Evolutionary conservation across 2,797 vertebrate species (phyloP).

Genomic region (Phoeniculus purpureus): DNA sequence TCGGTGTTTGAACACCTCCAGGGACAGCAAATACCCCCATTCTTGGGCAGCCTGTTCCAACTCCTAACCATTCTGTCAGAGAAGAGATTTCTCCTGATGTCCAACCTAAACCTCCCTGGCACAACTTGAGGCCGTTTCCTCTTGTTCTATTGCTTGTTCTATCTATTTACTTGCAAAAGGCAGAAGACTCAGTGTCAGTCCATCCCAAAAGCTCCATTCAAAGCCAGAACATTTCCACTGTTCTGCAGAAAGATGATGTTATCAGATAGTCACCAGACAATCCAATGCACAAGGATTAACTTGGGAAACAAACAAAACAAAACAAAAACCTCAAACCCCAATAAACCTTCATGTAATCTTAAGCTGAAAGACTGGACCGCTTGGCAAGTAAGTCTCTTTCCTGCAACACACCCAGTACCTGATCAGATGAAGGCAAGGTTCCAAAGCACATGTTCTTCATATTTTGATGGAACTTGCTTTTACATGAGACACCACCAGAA

Average conservation of each 20-base stretch:
- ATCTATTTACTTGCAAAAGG: background rate
- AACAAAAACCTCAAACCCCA: background rate
- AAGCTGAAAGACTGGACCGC: background rate
- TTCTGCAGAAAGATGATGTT: background rate
- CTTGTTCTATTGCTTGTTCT: too few species aligned
- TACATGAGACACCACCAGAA: background rate
- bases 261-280: background rate
- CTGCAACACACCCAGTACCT: background rate
- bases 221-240: background rate
- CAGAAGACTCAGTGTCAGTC: rapidly evolving
- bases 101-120: too few species aligned
- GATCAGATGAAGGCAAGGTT: background rate
- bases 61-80: too few species aligned
- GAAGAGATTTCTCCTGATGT: too few species aligned
- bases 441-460: background rate
- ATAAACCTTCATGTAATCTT: background rate
- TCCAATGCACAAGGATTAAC: background rate
- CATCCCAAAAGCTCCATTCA: background rate
- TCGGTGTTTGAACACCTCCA: too few species aligned
- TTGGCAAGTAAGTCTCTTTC: background rate
- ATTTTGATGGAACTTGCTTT: background rate
- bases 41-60: too few species aligned
- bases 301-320: background rate
- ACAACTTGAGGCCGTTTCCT: too few species aligned
- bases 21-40: too few species aligned